Percentiles rank a stretch among this genome's conserved stretches.
Conservation (phyloP, 1,140 invertebrate genomes). For the Contarinia nasturtii region DNA sequence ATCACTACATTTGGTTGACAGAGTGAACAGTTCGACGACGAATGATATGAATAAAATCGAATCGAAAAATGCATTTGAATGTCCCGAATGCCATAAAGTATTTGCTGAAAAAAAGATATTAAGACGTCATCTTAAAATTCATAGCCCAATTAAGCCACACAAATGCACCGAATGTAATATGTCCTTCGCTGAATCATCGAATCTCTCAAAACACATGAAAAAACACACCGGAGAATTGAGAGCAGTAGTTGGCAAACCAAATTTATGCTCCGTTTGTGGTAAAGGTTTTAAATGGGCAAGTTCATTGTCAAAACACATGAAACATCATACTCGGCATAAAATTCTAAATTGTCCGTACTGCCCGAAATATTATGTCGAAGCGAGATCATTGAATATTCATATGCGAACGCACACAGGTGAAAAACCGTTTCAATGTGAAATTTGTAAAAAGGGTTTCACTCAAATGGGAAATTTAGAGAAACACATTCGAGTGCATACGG, state of each 20-base stretch:
- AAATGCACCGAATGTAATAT: conserved; percentile 29
- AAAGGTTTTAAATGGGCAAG: conserved; percentile 26
- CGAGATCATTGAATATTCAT: conserved; percentile 8
- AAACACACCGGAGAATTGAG: conserved; percentile 28
- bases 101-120: conserved; percentile 26
- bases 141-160: conserved; percentile 24
- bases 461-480: conserved; percentile 26
- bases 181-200: conserved; percentile 29
- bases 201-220: conserved; percentile 28
- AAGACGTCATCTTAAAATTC: conserved; percentile 26
- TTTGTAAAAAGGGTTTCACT: conserved; percentile 33
- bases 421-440: conserved; percentile 29
- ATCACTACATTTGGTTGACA: background rate
- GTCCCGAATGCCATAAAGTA: conserved; percentile 26
- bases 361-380: conserved; percentile 25
- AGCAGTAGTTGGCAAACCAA: conserved; percentile 25
- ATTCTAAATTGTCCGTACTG: conserved; percentile 22
- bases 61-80: conserved; percentile 11
- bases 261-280: conserved; percentile 25
- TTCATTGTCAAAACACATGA: conserved; percentile 26
- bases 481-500: conserved; percentile 18
- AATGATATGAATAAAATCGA: conserved; percentile 1
- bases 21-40: background rate
- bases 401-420: conserved; percentile 22
- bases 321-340: conserved; percentile 26